Base-by-base conservation (phyloP, 2,113 vertebrate species). In the Malurus alboscapulatus region DNA sequence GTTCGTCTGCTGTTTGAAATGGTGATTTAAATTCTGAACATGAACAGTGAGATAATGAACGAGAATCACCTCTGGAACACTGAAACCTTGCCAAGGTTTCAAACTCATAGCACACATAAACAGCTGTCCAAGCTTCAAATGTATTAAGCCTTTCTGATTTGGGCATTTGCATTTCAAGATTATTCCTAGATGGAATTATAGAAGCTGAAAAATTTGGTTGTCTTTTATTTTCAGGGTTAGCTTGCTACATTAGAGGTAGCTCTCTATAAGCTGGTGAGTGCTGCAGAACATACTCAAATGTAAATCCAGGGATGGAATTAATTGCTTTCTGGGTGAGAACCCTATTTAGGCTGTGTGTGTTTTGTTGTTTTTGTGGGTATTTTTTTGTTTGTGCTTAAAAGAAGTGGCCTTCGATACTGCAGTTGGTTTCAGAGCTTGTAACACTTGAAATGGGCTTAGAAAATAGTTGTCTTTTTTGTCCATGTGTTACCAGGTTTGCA, bases 1-100 rank as follows among this genome's bases (percentile, higher is more conserved):
- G 99, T 99, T 62, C 98, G 99, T 54, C 98, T 99, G 4, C 97
- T 99, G 25, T 99, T 99, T 97, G 99, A 99, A 98, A 99, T 99
- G 99, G 99, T 99, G 94, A 98, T 86, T 94, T 73, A 79, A 62
- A 51, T 40, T 57, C 51, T 91, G 58, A 93, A 36, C 8, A 20
- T 88, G 63, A 92, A 53, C 32, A 88, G 27, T 69, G 90, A 79
- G 45, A 88, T 88, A 78, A 78, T 59, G 66, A 85, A 90, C 32
- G 73, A 72, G 62, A 80, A 68, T 75, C 76, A 38, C 71, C 54
- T 92, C 62, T 47, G 45, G 18, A 55, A 17, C 36, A 69, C 30
- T 65, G 68, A 93, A 88, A 88, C 38, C 27, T 75, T 75, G 30
- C 34, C 38, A 69, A 62, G 36, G 48, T 61, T 69, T 83, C 48